Base-by-base conservation (phyloP, 1,140 invertebrate genomes). In the Steinernema khuongi region DNA sequence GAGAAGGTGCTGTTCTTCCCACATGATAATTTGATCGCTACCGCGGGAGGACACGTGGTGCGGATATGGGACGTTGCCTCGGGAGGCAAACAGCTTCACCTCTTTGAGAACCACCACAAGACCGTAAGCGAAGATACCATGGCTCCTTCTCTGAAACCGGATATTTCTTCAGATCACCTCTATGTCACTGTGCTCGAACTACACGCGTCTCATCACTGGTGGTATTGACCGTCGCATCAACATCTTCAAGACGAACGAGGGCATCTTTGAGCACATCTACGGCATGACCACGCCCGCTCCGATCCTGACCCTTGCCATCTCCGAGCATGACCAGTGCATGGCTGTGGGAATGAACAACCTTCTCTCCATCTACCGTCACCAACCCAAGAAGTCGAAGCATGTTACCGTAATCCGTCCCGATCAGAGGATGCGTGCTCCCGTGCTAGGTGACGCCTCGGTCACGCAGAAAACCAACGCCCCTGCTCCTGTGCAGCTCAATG, bases 201-300 rank as follows among this genome's bases (percentile, higher is more conserved):
- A 91, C 29, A 90, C 90, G 72, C 89, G 92, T 80, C 87, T 98
- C 36, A 83, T 97, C 76, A 96, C 94, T 7, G 93, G 91, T 2
- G 94, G 93, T 1, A 87, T 97, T 50, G 96, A 98, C 78, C 87
- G 88, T 73, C 93, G 96, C 87, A 91, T 97, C 0, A 97, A 97
- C 88, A 90, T 97, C 78, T 96, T 95, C 86, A 92, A 72, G 66
- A 71, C 77, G 7, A 86, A 97, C 85, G 88, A 93, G 66, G 89
- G 90, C 70, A 91, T 90, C 0, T 96, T 94, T 83, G 91, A 93
- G 87, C 89, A 91, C 1, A 90, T 96, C 14, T 92, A 96, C 81
- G 92, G 92, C 17, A 88, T 96, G 28, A 91, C 92, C 83, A 96
- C 93, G 86, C 91, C 94, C 4, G 95, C 94, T 88, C 90, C 93